A percentile compares a stretch with the other conserved stretches of the same genome.
Conservation (phyloP, 2,113 vertebrate genomes). For the Heloderma charlesbogerti region DNA sequence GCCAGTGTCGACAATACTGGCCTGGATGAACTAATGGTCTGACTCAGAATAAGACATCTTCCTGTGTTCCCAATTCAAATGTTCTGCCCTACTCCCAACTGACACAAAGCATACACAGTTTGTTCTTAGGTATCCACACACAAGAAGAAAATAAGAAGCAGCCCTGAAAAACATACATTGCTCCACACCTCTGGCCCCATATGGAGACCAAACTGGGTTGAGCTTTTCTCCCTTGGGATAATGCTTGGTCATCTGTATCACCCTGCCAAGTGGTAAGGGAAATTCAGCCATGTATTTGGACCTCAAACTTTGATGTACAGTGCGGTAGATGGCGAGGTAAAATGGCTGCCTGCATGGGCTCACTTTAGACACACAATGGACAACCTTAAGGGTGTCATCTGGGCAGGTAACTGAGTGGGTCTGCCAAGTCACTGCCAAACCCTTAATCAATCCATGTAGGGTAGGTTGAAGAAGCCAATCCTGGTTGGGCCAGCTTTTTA, state of each 20-base stretch:
- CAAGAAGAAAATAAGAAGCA: neutral
- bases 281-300: neutral
- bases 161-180: neutral
- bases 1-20: too few species aligned
- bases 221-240: neutral
- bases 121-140: neutral
- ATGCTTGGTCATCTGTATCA: neutral
- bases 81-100: neutral
- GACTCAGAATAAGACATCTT: too few species aligned
- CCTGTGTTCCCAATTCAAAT: neutral
- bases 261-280: neutral
- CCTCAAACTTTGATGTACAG: neutral
- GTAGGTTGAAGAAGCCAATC: neutral
- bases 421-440: neutral
- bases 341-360: neutral
- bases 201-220: neutral
- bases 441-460: too few species aligned
- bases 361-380: neutral
- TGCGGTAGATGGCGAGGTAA: neutral
- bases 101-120: neutral
- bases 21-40: too few species aligned
- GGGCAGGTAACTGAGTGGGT: neutral
- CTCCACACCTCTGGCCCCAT: neutral
- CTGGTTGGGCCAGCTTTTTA: neutral
- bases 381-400: neutral